Conservation (phyloP, 2,888 invertebrate species). For the Piscicola geometra region DNA sequence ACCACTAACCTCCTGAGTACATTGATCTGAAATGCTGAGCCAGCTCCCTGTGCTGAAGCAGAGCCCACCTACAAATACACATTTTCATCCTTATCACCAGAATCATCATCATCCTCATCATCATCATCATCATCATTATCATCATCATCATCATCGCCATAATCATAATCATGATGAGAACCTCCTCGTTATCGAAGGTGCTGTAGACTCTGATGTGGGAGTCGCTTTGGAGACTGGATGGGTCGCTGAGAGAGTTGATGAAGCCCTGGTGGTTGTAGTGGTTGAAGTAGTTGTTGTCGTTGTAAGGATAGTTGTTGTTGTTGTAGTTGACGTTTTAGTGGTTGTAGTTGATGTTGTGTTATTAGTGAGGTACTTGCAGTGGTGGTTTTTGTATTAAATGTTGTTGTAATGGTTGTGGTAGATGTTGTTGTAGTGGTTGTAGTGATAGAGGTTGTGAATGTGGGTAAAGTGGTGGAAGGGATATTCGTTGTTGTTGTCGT, state of each 20-base stretch:
- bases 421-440: too few relatives aligned
- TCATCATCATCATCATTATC: conserved; percentile 27
- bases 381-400: too few relatives aligned
- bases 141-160: conserved; percentile 7
- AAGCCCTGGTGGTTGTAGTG: conserved; percentile 50
- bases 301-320: too few relatives aligned
- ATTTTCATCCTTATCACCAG: conserved; percentile 20
- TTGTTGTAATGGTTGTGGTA: too few relatives aligned
- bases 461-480: too few relatives aligned
- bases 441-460: too few relatives aligned
- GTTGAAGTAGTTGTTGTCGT: too few relatives aligned
- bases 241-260: conserved; percentile 51
- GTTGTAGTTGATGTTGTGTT: too few relatives aligned
- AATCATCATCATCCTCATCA: conserved; percentile 24
- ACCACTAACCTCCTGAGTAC: conserved; percentile 54
- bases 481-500: too few relatives aligned
- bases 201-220: conserved; percentile 56
- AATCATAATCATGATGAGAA: conserved; percentile 38
- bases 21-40: conserved; percentile 56
- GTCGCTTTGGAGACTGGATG: conserved; percentile 49
- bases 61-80: conserved; percentile 56
- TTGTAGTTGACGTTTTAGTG: too few relatives aligned
- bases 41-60: conserved; percentile 58
- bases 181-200: conserved; percentile 60
- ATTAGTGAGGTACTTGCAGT: too few relatives aligned